Conservation (phyloP, 2,888 invertebrate species). For the Drosophila barbarae region DNA sequence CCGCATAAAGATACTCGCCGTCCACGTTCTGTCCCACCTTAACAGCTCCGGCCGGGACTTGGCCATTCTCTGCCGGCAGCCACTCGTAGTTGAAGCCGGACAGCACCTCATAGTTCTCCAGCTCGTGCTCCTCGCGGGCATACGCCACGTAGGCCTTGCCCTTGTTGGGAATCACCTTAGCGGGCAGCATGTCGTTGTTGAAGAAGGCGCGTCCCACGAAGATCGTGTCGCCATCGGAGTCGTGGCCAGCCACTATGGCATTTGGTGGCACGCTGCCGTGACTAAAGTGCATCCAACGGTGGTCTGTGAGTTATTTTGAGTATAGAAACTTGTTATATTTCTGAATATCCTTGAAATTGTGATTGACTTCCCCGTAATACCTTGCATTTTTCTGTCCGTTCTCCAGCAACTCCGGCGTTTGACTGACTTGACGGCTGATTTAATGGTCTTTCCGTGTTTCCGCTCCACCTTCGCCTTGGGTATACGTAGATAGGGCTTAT, state of each 20-base stretch:
- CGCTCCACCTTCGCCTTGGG: conserved; percentile 5
- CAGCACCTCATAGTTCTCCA: conserved; percentile 85
- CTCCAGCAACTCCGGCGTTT: conserved; percentile 13
- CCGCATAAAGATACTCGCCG: conserved; percentile 85
- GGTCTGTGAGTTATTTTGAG: conserved; percentile 29
- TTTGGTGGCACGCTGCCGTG: conserved; percentile 61
- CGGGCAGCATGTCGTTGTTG: conserved; percentile 83
- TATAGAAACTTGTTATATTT: background rate
- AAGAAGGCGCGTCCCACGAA: conserved; percentile 87
- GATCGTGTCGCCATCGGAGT: conserved; percentile 86
- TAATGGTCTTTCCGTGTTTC: conserved; percentile 40
- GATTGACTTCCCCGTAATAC: background rate
- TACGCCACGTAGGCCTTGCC: conserved; percentile 84
- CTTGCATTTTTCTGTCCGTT: conserved; percentile 27
- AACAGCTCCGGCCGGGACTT: conserved; percentile 84
- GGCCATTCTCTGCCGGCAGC: conserved; percentile 83
- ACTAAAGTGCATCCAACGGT: conserved; percentile 80
- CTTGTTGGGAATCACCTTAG: conserved; percentile 83
- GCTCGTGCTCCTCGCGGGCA: conserved; percentile 83
- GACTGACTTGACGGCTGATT: conserved; percentile 11
- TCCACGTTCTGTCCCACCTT: conserved; percentile 84
- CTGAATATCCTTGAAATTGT: background rate
- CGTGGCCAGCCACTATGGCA: conserved; percentile 84
- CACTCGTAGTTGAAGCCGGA: conserved; percentile 84
- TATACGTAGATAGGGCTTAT: conserved; percentile 34